Evolutionary conservation across 2,113 vertebrate species (phyloP).

Genomic region (Gobio gobio): DNA sequence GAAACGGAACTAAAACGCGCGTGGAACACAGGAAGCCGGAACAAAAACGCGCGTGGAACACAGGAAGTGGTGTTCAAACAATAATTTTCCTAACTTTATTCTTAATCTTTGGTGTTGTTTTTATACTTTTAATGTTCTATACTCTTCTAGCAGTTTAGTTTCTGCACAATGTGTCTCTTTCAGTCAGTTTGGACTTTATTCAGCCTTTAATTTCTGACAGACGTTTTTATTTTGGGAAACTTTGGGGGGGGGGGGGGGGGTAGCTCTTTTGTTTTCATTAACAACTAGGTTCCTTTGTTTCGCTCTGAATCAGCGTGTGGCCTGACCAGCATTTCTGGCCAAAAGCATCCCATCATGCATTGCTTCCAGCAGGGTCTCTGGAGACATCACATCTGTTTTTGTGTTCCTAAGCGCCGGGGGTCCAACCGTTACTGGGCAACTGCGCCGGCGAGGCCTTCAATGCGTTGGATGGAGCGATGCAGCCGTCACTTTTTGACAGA

Average conservation of each 20-base stretch:
- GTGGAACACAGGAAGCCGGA: too few species aligned
- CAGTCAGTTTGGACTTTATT: not conserved
- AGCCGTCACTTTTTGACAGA: not conserved
- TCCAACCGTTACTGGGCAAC: not conserved
- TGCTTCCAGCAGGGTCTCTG: slow-evolving; percentile 20
- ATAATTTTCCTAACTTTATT: not conserved
- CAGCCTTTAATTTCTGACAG: slow-evolving; percentile 5
- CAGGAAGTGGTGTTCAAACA: too few species aligned
- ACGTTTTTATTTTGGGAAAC: slow-evolving; percentile 6
- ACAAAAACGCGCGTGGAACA: too few species aligned
- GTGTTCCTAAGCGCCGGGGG: not conserved
- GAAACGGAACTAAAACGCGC: too few species aligned
- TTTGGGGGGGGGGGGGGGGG: not conserved
- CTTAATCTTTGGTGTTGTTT: not conserved
- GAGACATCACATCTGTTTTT: slow-evolving; percentile 45
- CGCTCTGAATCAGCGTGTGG: not conserved
- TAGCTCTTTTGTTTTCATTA: slow-evolving; percentile 16
- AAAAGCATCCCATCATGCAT: slow-evolving; percentile 44
- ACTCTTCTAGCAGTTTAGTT: not conserved
- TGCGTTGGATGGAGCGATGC: not conserved
- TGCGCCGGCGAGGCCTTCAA: not conserved
- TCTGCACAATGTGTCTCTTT: not conserved
- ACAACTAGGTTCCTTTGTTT: slow-evolving; percentile 36
- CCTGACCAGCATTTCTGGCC: slow-evolving; percentile 10
- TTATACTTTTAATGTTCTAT: not conserved